Evolutionary conservation across 2,888 invertebrate genomes (phyloP).

Genomic region (Amphiduros pacificus): DNA sequence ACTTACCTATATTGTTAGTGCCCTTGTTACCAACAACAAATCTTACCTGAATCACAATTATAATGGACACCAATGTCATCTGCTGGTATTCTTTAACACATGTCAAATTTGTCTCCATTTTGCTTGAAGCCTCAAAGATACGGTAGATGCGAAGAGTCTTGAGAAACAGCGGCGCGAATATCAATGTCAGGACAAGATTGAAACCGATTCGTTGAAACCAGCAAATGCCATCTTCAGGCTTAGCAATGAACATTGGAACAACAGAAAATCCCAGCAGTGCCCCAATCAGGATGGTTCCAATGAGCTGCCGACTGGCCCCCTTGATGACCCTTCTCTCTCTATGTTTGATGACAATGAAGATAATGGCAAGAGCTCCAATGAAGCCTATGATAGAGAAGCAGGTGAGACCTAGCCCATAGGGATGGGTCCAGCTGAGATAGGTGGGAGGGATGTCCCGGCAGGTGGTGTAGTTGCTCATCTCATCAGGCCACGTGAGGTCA

Average conservation of each 20-base stretch:
- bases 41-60: too few relatives aligned
- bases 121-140: constrained; percentile 11
- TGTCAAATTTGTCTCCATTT: background rate
- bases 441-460: constrained; percentile 12
- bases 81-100: too few relatives aligned
- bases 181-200: constrained; percentile 33
- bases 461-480: constrained; percentile 1
- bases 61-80: too few relatives aligned
- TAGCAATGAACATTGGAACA: constrained; percentile 23
- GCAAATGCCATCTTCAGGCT: constrained; percentile 29
- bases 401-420: constrained; percentile 2
- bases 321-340: constrained; percentile 33
- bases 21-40: too few relatives aligned
- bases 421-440: background rate
- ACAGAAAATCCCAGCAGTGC: constrained; percentile 26
- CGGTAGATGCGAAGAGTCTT: constrained; percentile 20
- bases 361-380: constrained; percentile 4
- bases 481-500: constrained; percentile 32
- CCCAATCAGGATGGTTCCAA: constrained; percentile 29
- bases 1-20: too few relatives aligned
- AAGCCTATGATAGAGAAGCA: constrained; percentile 19
- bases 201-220: constrained; percentile 28
- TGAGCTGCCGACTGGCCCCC: constrained; percentile 32
- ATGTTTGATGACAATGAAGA: constrained; percentile 26
- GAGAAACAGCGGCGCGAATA: constrained; percentile 34